These are phyloP conservation scores for Bombus superbus DNA, from an alignment of 1,140 invertebrate genomes.

Conservation along the genomic window DNA sequence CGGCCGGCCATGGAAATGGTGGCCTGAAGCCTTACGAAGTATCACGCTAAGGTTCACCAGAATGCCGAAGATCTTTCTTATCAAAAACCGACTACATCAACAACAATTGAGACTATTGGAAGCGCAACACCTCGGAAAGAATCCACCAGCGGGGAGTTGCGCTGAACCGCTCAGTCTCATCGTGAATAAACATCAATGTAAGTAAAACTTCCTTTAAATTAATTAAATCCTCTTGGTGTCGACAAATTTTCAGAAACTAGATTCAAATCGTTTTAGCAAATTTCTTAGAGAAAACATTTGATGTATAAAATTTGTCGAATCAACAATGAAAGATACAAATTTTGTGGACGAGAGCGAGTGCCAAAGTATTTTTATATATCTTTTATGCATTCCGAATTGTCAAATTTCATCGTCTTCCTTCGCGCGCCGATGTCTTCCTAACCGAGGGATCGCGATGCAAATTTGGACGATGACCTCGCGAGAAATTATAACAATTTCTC, in stretches of 20 bases:
- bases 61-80: conserved; percentile 95
- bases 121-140: conserved; percentile 86
- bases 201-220: conserved; percentile 58
- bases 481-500: conserved; percentile 8
- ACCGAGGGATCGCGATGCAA: neutral
- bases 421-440: too few species aligned
- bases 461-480: neutral
- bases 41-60: conserved; percentile 62
- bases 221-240: neutral
- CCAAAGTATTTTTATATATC: neutral
- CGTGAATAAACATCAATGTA: conserved; percentile 82
- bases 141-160: conserved; percentile 70
- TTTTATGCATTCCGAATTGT: neutral
- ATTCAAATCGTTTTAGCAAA: too few species aligned
- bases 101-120: conserved; percentile 92
- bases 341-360: too few species aligned
- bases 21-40: conserved; percentile 45
- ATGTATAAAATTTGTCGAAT: too few species aligned
- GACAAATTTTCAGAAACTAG: neutral
- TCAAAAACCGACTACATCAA: conserved; percentile 93
- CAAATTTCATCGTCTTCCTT: too few species aligned
- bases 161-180: conserved; percentile 81
- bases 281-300: too few species aligned
- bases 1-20: conserved; percentile 39
- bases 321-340: too few species aligned